Evolutionary conservation across 2,888 invertebrate genomes (phyloP).

Genomic region (Sialis fuliginosa): DNA sequence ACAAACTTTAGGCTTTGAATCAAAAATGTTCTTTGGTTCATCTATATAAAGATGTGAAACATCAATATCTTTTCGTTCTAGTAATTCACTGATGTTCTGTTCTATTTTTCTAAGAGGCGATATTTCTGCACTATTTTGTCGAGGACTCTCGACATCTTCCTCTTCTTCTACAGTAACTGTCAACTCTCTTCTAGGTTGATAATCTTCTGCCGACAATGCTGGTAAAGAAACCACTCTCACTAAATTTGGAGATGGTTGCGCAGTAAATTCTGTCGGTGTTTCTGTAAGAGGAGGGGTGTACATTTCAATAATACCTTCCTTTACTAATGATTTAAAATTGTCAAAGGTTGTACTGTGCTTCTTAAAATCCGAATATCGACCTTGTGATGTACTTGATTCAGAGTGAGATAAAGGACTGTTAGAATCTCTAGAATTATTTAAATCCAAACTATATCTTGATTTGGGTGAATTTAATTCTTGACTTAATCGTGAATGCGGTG

Average conservation of each 20-base stretch:
- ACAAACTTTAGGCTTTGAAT: not conserved
- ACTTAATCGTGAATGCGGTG: conserved; percentile 34
- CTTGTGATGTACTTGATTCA: conserved; percentile 28
- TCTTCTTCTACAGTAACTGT: conserved; percentile 56
- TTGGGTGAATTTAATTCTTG: conserved; percentile 13
- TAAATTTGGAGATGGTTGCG: conserved; percentile 38
- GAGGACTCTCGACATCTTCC: conserved; percentile 45
- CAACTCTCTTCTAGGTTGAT: conserved; percentile 42
- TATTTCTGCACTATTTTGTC: conserved; percentile 40
- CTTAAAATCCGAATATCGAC: conserved; percentile 39
- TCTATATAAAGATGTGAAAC: conserved; percentile 8
- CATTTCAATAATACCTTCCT: conserved; percentile 47
- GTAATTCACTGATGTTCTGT: conserved; percentile 51
- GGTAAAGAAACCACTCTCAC: conserved; percentile 52
- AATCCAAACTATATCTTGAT: conserved; percentile 40
- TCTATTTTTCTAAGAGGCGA: conserved; percentile 54
- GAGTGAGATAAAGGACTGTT: conserved; percentile 21
- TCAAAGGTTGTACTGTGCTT: conserved; percentile 62
- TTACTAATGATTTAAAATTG: conserved; percentile 54
- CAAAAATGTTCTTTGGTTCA: not conserved
- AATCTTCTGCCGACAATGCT: conserved; percentile 37
- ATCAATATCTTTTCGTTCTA: conserved; percentile 29
- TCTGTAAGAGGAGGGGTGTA: conserved; percentile 34
- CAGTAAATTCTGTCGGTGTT: conserved; percentile 39
- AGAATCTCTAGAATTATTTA: conserved; percentile 29